Base-by-base conservation (phyloP, 2,888 invertebrate species). In the Nasonia oneida region DNA sequence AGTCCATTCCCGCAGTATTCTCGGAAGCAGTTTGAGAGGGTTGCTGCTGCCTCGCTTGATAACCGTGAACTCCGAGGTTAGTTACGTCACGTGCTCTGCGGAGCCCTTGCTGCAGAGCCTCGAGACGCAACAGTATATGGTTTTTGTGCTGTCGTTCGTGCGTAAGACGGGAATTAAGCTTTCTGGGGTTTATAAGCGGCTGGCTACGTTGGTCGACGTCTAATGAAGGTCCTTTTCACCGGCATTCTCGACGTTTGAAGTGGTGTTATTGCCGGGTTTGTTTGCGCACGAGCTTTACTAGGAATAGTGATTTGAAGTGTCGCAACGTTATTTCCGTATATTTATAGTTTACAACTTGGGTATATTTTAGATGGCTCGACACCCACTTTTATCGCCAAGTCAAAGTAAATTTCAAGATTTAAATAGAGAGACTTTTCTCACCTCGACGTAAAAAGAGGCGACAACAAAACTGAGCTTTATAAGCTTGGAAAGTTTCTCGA, bases 401-500 rank as follows among this genome's bases (percentile, higher is more conserved):
- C n/a, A 57, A 57, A 57, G 57, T 18, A 57, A 57, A 57, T 57
- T n/a, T n/a, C 57, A n/a, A 57, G 57, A 57, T n/a, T 57, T 57
- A n/a, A 57, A 57, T 57, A 57, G 18, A 57, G n/a, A 57, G 57
- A 57, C n/a, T n/a, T 57, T 5, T 57, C 57, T 57, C n/a, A n/a
- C 57, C 57, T 57, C 57, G 57, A 6, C 15, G 5, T 57, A 57
- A n/a, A 6, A 57, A 57, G 57, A 5, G n/a, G 10, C 57, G 57
- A 15, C 18, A 47, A 57, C 37, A 57, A 57, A 57, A 57, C n/a
- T 57, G 57, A 15, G 57, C 57, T 57, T 57, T n/a, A 57, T 57
- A 57, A 57, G n/a, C 57, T 57, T 15, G 57, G 15, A n/a, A 57
- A 57, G 57, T 57, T 57, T 57, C 57, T 18, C n/a, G 57, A 57